These are phyloP conservation scores for Sclerurus mexicanus DNA, from an alignment of 2,113 vertebrate species.

Conservation along the genomic window DNA sequence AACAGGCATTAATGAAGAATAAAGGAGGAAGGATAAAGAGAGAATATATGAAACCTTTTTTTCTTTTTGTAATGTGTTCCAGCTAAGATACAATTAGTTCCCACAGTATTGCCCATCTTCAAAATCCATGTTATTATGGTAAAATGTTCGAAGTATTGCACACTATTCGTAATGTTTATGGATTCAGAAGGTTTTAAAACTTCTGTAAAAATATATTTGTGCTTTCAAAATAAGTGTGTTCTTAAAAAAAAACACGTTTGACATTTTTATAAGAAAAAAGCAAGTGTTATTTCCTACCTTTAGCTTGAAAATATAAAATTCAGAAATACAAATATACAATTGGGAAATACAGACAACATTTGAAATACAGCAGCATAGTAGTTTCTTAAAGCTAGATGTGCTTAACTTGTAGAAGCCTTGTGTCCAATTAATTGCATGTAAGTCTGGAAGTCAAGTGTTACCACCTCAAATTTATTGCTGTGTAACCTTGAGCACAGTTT, in stretches of 20 bases:
- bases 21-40: background rate
- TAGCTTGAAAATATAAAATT: background rate
- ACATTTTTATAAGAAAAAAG: background rate
- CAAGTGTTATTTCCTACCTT: conserved; percentile 11
- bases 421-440: background rate
- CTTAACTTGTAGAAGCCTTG: background rate
- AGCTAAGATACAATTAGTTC: background rate
- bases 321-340: background rate
- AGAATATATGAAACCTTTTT: background rate
- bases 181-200: background rate
- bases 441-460: background rate
- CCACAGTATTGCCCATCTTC: background rate
- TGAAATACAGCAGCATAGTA: conserved; percentile 16
- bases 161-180: background rate
- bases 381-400: conserved; percentile 5
- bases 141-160: background rate
- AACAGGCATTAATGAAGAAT: background rate
- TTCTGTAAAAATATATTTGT: background rate
- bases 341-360: conserved; percentile 8
- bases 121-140: background rate
- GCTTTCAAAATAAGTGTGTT: background rate
- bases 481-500: background rate
- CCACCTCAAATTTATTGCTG: background rate
- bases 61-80: background rate
- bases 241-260: conserved; percentile 17